Evolutionary conservation across 2,888 invertebrate genomes (phyloP).

Genomic region (Leucophora obtusa): DNA sequence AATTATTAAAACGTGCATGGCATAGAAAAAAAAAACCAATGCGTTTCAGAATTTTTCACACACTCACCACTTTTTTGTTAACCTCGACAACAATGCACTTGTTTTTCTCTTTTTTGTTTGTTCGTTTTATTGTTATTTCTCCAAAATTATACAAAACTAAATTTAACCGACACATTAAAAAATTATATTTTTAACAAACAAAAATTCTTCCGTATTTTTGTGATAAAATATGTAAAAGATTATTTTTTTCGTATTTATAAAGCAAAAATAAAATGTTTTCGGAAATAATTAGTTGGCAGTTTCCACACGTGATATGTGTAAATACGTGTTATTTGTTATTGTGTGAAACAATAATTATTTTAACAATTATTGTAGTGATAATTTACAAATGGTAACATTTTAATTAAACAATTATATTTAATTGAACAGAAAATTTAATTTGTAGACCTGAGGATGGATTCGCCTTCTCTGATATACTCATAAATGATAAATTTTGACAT

Average conservation of each 20-base stretch:
- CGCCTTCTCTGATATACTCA: too few relatives aligned
- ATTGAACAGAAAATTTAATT: too few relatives aligned
- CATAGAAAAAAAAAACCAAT: not conserved
- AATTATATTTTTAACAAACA: slow-evolving; percentile 3
- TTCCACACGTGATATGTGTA: slow-evolving; percentile 53
- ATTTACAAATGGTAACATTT: not conserved
- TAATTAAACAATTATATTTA: too few relatives aligned
- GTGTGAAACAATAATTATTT: not conserved
- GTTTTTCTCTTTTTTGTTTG: not conserved
- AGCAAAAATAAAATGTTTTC: slow-evolving; percentile 27
- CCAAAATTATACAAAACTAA: not conserved
- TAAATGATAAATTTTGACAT: too few relatives aligned
- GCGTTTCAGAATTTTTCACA: slow-evolving; percentile 1
- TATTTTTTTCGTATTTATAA: not conserved
- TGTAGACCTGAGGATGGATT: too few relatives aligned
- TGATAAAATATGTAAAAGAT: slow-evolving; percentile 1
- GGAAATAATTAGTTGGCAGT: slow-evolving; percentile 48
- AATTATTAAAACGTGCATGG: slow-evolving; percentile 1
- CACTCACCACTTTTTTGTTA: slow-evolving; percentile 5
- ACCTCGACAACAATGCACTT: not conserved
- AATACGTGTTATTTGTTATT: slow-evolving; percentile 44
- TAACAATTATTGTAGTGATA: not conserved
- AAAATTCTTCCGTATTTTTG: slow-evolving; percentile 38
- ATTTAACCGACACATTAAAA: not conserved
- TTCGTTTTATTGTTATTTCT: not conserved